Base-by-base conservation (phyloP, 2,888 invertebrate genomes). In the Stegana nigrithorax region DNA sequence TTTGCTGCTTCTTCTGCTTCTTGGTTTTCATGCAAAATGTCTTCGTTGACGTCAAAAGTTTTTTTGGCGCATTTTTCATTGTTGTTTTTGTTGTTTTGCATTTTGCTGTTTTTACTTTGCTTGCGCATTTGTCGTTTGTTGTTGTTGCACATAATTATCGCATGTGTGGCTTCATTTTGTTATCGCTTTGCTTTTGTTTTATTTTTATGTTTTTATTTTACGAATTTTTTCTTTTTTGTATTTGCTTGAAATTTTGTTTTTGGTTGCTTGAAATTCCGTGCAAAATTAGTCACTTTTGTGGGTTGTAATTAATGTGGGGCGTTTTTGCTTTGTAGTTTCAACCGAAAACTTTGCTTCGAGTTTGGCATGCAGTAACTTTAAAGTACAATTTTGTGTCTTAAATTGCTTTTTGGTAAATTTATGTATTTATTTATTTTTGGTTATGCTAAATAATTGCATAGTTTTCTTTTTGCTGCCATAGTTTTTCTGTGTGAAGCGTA, bases 91-190 rank as follows among this genome's bases (percentile, higher is more conserved):
- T 32, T 55, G 26, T 26, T 51, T 47, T 47, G 7, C 8, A 23
- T 25, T 21, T 47, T 23, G 21, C 17, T 10, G n/a, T 44, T 45
- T 45, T 47, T 47, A 26, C 5, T 26, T 6, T 8, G 39, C n/a
- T 39, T 39, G n/a, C 39, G n/a, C 17, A 39, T 39, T 36, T 32
- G 19, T 29, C 29, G 6, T 12, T 21, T 55, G 19, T 32, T 19
- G 6, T 32, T 19, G 8, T 32, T 10, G 47, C n/a, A 55, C 21
- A 36, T 36, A 55, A 36, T 55, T 26, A 55, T 55, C 53, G 32
- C 53, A 55, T 55, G 53, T 55, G 19, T 36, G 32, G 36, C 32
- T 55, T 55, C 53, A 32, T n/a, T 26, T 29, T 21, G 7, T 29
- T 23, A 36, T 32, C 32, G 53, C n/a, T 53, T 19, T 55, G 32